Base-by-base conservation (phyloP, 2,888 invertebrate species). In the Ochropacha duplaris region DNA sequence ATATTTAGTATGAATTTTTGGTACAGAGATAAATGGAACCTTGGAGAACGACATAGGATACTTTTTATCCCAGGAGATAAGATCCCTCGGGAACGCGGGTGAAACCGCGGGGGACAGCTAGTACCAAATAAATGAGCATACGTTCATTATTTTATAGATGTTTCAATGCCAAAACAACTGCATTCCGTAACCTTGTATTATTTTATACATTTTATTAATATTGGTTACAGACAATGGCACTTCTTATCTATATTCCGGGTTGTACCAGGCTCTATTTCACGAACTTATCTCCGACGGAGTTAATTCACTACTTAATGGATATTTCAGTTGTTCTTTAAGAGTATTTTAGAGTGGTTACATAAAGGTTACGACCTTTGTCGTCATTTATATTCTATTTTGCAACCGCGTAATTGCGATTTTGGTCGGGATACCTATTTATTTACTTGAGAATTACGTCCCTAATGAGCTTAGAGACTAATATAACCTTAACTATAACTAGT, bases 161-260 rank as follows among this genome's bases (percentile, higher is more conserved):
- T 31, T 12, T 31, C 31, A 31, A 19, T 44, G 6, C 9, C 8
- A 2, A 44, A 44, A 19, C 44, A 16, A 19, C 9, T 44, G 44
- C 44, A 44, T 44, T 44, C 2, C 19, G 1, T 44, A 44, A 44
- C 44, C 14, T 19, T 19, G 22, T 9, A 28, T 16, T 51, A 51
- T 51, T 51, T 52, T 11, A 52, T 12, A 16, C 12, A 11, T 31
- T 31, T 52, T 52, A 52, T 52, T 52, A 52, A 52, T 52, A 31
- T 52, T 14, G 52, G n/a, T 44, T 19, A 9, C 19, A 44, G 44
- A 44, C 44, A 44, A 44, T 44, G 44, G 44, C 6, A 19, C 9
- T n/a, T 39, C 44, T 44, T 44, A 44, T 44, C 44, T 19, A 44
- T 44, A 19, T 44, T 44, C 44, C 44, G 19, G 39, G 8, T 6